Evolutionary conservation across 2,888 invertebrate genomes (phyloP).

Genomic region (Colostygia pectinataria): DNA sequence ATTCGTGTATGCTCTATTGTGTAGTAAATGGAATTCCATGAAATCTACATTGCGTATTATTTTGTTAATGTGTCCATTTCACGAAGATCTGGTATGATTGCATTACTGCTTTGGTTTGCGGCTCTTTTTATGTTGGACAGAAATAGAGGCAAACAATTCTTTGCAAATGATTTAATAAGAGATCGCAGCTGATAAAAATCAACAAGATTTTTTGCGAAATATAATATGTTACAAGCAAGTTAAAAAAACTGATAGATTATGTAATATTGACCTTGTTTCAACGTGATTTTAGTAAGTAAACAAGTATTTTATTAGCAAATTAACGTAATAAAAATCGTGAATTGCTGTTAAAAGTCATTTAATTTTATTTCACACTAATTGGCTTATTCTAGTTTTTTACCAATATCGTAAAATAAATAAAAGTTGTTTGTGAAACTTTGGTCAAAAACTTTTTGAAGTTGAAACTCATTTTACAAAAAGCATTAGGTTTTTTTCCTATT

Average conservation of each 20-base stretch:
- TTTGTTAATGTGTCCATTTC: slow-evolving; percentile 51
- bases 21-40: slow-evolving; percentile 74
- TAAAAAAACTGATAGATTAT: slow-evolving; percentile 33
- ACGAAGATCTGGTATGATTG: slow-evolving; percentile 38
- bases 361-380: slow-evolving; percentile 34
- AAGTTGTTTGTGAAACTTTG: slow-evolving; percentile 28
- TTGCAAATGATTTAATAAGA: slow-evolving; percentile 29
- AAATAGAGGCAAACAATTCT: slow-evolving; percentile 21
- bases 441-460: slow-evolving; percentile 13
- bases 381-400: slow-evolving; percentile 30
- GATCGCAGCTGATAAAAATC: slow-evolving; percentile 27
- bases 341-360: slow-evolving; percentile 33
- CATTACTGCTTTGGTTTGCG: slow-evolving; percentile 29
- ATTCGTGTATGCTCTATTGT: slow-evolving; percentile 80
- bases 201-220: slow-evolving; percentile 22
- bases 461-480: slow-evolving; percentile 1
- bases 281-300: slow-evolving; percentile 36
- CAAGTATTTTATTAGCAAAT: slow-evolving; percentile 35
- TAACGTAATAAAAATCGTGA: slow-evolving; percentile 34
- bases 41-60: slow-evolving; percentile 57
- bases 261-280: slow-evolving; percentile 40
- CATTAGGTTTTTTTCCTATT: too few species aligned
- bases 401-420: slow-evolving; percentile 30
- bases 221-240: slow-evolving; percentile 27
- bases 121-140: slow-evolving; percentile 29